Conservation (phyloP, 2,113 vertebrate species). For the Forbesichthys papilliferus region DNA sequence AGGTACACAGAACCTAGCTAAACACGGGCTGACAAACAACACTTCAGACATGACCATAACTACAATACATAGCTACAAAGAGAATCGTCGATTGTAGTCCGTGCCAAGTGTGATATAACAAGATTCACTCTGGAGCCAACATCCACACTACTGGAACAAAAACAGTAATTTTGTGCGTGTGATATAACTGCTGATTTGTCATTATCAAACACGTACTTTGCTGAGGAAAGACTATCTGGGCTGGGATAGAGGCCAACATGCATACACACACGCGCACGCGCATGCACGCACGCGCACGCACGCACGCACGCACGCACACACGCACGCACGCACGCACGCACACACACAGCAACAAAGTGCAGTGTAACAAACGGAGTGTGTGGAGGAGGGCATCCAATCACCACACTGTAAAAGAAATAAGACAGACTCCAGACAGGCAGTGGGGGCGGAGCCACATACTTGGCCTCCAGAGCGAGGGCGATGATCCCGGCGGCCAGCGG, state of each 20-base stretch:
- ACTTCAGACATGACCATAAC: too few relatives aligned
- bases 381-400: not conserved
- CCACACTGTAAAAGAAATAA: too few relatives aligned
- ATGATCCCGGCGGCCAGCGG: constrained; percentile 78
- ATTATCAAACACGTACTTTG: constrained; percentile 60
- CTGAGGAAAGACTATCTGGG: constrained; percentile 40
- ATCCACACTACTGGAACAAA: constrained; percentile 40
- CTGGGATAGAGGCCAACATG: constrained; percentile 36
- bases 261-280: constrained; percentile 16
- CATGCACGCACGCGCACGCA: not conserved
- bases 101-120: constrained; percentile 34
- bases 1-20: too few relatives aligned
- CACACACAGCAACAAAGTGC: not conserved
- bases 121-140: constrained; percentile 8
- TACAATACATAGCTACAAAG: too few relatives aligned
- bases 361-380: constrained; percentile 11
- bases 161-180: constrained; percentile 23
- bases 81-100: too few relatives aligned
- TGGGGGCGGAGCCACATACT: constrained; percentile 62
- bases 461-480: constrained; percentile 75
- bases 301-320: not conserved
- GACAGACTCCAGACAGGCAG: not conserved
- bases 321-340: not conserved
- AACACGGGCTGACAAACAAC: too few relatives aligned
- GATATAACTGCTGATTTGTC: constrained; percentile 52